These are phyloP conservation scores for Trisateles emortualis DNA, from an alignment of 2,888 invertebrate species.

Conservation along the genomic window DNA sequence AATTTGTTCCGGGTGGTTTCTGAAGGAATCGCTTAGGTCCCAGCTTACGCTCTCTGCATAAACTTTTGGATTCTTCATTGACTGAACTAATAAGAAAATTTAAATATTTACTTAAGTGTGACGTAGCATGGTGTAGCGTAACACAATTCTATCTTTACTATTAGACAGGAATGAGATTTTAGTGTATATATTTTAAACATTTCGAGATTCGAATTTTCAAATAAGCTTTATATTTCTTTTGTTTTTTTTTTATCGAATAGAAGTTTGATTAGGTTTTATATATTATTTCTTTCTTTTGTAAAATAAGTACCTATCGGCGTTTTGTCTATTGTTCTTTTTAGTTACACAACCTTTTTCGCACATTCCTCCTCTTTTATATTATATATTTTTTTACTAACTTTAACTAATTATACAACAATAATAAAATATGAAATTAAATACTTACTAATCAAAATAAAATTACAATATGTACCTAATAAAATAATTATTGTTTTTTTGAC, in stretches of 20 bases:
- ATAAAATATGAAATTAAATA: not conserved
- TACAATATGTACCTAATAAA: too few relatives aligned
- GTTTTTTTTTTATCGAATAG: not conserved
- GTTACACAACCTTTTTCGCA: conserved; percentile 75
- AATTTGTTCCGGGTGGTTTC: too few relatives aligned
- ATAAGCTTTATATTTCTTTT: conserved; percentile 3
- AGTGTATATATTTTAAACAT: conserved; percentile 5
- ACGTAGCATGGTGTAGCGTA: conserved; percentile 21
- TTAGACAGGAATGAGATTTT: not conserved
- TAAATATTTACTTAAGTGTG: not conserved
- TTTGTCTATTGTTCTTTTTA: conserved; percentile 8
- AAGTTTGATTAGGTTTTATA: not conserved
- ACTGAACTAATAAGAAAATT: too few relatives aligned
- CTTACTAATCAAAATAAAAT: too few relatives aligned
- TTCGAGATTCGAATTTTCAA: conserved; percentile 11
- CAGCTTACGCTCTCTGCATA: too few relatives aligned
- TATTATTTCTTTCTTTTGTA: not conserved
- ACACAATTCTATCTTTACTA: conserved; percentile 19
- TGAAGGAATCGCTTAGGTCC: too few relatives aligned
- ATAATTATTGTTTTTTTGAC: too few relatives aligned
- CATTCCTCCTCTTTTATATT: conserved; percentile 70
- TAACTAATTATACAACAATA: not conserved
- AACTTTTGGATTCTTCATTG: too few relatives aligned
- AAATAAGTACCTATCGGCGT: not conserved
- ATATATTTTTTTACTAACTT: conserved; percentile 7